Base-by-base conservation (phyloP, 1,140 invertebrate genomes). In the Aphelenchoides avenae region DNA sequence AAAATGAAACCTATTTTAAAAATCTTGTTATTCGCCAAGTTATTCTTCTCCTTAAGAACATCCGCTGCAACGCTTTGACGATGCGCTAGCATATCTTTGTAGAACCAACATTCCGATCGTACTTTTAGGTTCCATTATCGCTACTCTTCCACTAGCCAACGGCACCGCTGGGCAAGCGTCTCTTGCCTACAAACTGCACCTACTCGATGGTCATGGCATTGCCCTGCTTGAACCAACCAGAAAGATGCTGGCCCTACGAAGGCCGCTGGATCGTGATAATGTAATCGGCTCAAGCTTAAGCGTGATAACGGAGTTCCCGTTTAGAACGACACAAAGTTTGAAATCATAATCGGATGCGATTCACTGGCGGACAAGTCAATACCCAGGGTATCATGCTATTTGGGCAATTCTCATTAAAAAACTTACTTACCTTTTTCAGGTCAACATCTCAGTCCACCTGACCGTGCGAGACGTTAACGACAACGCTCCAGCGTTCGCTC, bases 401-500 rank as follows among this genome's bases (percentile, higher is more conserved):
- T 13, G 6, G 20, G 50, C 39, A 11, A 9, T 6, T 15, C 54
- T 52, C 26, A 13, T 27, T 9, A 5, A 7, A 7, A n/a, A 27
- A 11, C 5, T 5, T n/a, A 34, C 5, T 0, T 22, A 0, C 30
- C n/a, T 18, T 53, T 26, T 26, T 51, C 27, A 61, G 57, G 24
- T 70, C 47, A 70, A 70, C 44, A 70, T 70, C 36, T 59, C 48
- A 13, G 52, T 62, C 9, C 71, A 70, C 27, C 56, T 94, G 22
- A 89, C 88, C 1, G 88, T 94, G 51, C 88, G 91, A 78, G 91
- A 94, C 80, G 87, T 90, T 65, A 94, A 94, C 78, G 91, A 94
- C 75, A 92, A 92, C 77, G 84, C 88, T 0, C 91, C 91, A 0
- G 86, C 89, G 78, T 94, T 92, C 73, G 87, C 89, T 64, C 84